Base-by-base conservation (phyloP, 64 coral and sea anemone species). In the Anthopleura sola region DNA sequence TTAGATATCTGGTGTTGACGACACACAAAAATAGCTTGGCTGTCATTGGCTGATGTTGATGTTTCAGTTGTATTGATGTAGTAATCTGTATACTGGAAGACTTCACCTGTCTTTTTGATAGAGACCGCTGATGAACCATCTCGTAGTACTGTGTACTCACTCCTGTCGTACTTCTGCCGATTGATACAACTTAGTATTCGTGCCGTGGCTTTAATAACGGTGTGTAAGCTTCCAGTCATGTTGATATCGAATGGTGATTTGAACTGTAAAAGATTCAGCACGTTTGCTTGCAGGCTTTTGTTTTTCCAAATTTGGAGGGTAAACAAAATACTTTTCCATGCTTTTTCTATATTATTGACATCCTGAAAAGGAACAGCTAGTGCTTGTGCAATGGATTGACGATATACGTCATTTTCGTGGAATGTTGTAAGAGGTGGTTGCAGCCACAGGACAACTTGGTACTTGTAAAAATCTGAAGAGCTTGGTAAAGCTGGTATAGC, bases 101-200 rank as follows among this genome's bases (percentile, higher is more conserved):
- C 75, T 6, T 37, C 75, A 33, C 75, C 75, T 77, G 75, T 77
- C 4, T 24, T 77, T 77, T 77, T 77, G 14, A 77, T 77, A 21
- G 19, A 15, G 1, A 77, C 75, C 19, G 36, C 15, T 40, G 75
- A 77, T 0, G 33, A 20, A 77, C 60, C 60, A 66, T 66, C 60
- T 66, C 26, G n/a, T 66, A 77, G 75, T 13, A 36, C 75, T 21
- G 75, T 77, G 37, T 77, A 77, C 21, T 77, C 33, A 37, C 36
- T 12, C 36, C 75, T 77, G n/a, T 40, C 26, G 3, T 37, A 77
- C 19, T 18, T 40, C 37, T 77, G 75, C 3, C 20, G 33, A 77
- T 40, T 36, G 0, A 23, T 2, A 28, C 75, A 77, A 40, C 75
- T 77, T 33, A 77, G 21, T 7, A 77, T 5, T 77, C 75, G 7